These are phyloP conservation scores for Tachina grossa DNA, from an alignment of 2,888 invertebrate genomes.

Conservation along the genomic window DNA sequence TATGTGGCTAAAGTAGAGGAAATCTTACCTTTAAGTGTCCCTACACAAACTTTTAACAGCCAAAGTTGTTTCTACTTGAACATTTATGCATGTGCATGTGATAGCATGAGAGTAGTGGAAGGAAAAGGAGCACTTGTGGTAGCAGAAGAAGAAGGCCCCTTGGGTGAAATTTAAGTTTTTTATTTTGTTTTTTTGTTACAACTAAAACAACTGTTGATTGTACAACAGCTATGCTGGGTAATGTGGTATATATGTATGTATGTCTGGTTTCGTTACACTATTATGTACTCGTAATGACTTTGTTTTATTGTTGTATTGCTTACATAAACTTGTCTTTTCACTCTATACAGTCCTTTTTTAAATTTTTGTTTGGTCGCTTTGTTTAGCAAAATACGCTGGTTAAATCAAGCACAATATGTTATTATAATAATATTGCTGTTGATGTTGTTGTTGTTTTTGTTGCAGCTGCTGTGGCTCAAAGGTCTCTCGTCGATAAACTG, in stretches of 20 bases:
- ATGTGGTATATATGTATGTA: too few species aligned
- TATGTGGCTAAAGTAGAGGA: conserved; percentile 1
- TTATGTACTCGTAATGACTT: background rate
- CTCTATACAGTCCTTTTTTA: background rate
- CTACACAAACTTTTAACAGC: conserved; percentile 33
- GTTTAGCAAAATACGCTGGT: conserved; percentile 22
- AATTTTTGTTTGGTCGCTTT: background rate
- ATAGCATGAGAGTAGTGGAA: conserved; percentile 6
- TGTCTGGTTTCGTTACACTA: conserved; percentile 1
- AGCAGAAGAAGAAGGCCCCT: conserved; percentile 24
- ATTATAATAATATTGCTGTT: conserved; percentile 10
- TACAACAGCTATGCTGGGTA: background rate
- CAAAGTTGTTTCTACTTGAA: conserved; percentile 36
- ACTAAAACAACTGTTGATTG: conserved; percentile 48
- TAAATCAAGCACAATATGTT: conserved; percentile 19
- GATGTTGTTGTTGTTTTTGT: conserved; percentile 10
- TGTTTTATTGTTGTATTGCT: conserved; percentile 20
- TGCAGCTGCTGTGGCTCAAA: conserved; percentile 8
- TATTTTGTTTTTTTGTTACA: conserved; percentile 6
- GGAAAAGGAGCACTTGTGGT: conserved; percentile 40
- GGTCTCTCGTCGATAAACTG: conserved; percentile 54
- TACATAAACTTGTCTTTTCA: conserved; percentile 23
- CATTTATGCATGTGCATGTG: conserved; percentile 37
- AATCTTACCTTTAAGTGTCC: conserved; percentile 60
- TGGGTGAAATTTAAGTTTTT: conserved; percentile 4